phyloP scores from a whole-genome alignment of 1,140 invertebrate species.

The Metopolophium dirhodum region DNA sequence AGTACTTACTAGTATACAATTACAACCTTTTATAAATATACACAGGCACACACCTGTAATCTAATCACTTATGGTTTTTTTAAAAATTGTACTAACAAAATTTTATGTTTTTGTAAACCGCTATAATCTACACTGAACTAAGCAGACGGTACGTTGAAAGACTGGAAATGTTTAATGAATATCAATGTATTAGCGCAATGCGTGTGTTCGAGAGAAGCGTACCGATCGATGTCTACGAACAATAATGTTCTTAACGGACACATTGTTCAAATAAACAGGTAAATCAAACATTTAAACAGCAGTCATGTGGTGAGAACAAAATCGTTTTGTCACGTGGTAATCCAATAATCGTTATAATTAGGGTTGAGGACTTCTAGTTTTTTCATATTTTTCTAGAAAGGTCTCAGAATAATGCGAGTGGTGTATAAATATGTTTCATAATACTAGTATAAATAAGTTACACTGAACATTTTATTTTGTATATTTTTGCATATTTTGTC shows the following conservation, averaged over 20 bases:
- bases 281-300: neutral
- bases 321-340: neutral
- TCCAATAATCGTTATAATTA: neutral
- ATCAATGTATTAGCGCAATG: constrained; percentile 68
- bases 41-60: too few relatives aligned
- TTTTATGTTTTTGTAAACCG: neutral
- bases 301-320: neutral
- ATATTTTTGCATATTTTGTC: too few relatives aligned
- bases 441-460: too few relatives aligned
- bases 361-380: too few relatives aligned
- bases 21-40: neutral
- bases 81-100: neutral
- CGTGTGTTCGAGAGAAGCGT: constrained; percentile 66
- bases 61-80: neutral
- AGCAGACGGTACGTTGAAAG: constrained; percentile 18
- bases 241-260: constrained; percentile 60
- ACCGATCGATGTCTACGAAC: constrained; percentile 65
- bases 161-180: constrained; percentile 63
- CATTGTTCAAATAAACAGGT: constrained; percentile 65
- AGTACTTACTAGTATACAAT: too few relatives aligned
- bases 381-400: too few relatives aligned
- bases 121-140: neutral
- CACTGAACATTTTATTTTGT: too few relatives aligned
- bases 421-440: too few relatives aligned
- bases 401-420: too few relatives aligned